phyloP scores from a whole-genome alignment of 2,888 invertebrate genomes.

The Tetranychus piercei region DNA sequence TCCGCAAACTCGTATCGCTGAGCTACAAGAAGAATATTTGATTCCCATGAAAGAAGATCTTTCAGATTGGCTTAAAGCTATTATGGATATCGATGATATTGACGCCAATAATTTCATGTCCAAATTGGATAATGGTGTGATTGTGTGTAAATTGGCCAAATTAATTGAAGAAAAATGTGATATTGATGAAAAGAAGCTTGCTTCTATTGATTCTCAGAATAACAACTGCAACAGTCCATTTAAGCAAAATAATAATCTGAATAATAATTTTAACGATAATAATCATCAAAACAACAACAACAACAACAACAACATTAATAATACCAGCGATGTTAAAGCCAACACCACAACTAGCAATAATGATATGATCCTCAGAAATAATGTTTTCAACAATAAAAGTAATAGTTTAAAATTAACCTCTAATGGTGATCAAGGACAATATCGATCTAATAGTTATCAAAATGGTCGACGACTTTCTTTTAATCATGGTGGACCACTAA shows the following conservation, averaged over 20 bases:
- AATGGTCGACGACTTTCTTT: background rate
- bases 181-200: background rate
- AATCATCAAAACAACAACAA: background rate
- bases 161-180: slow-evolving; percentile 48
- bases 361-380: background rate
- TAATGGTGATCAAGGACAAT: background rate
- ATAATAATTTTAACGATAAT: background rate
- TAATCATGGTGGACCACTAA: background rate
- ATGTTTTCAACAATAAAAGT: background rate
- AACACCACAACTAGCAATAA: background rate
- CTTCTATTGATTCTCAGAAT: background rate
- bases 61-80: slow-evolving; percentile 59
- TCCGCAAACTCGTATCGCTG: slow-evolving; percentile 39
- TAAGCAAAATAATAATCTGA: slow-evolving; percentile 7
- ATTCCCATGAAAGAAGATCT: slow-evolving; percentile 66
- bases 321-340: background rate
- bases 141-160: slow-evolving; percentile 59
- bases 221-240: slow-evolving; percentile 8
- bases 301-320: background rate
- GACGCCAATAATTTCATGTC: slow-evolving; percentile 58
- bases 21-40: slow-evolving; percentile 56
- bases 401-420: background rate
- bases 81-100: slow-evolving; percentile 30
- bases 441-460: background rate
- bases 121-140: slow-evolving; percentile 61